A percentile compares a stretch with the other conserved stretches of the same genome.
Conservation (phyloP, 2,113 vertebrate genomes). For the Saccopteryx bilineata region DNA sequence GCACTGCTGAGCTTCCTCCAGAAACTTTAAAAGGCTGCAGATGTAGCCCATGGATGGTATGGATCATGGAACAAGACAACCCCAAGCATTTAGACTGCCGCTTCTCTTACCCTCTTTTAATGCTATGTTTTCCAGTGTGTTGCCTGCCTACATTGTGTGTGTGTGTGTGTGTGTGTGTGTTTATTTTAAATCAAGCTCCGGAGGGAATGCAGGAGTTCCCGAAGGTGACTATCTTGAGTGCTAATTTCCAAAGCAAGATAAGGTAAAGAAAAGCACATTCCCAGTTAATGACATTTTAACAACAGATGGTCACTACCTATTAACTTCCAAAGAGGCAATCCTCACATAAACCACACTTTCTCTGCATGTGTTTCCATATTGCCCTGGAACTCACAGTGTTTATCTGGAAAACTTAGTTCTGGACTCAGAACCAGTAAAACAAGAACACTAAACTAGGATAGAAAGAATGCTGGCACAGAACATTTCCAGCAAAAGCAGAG, state of each 20-base stretch:
- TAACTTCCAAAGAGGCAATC: constrained; percentile 54
- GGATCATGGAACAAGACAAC: constrained; percentile 33
- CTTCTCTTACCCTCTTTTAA: constrained; percentile 10
- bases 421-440: constrained; percentile 64
- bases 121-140: background rate
- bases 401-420: constrained; percentile 65
- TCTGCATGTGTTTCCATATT: constrained; percentile 24
- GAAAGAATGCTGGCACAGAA: constrained; percentile 43
- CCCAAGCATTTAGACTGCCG: background rate
- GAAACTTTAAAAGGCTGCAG: constrained; percentile 63
- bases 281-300: constrained; percentile 71
- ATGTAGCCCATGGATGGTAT: constrained; percentile 53
- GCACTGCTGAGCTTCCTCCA: constrained; percentile 62
- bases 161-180: background rate
- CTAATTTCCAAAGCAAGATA: constrained; percentile 67
- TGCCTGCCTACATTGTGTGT: background rate
- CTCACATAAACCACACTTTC: background rate
- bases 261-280: constrained; percentile 61
- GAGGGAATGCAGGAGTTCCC: constrained; percentile 3
- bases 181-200: constrained; percentile 25
- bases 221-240: constrained; percentile 20
- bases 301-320: constrained; percentile 41
- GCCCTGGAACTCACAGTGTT: constrained; percentile 48
- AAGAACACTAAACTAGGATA: constrained; percentile 40
- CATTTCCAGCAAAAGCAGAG: constrained; percentile 53